Conservation (phyloP, 2,888 invertebrate species). For the Drosophila melanocephala region DNA sequence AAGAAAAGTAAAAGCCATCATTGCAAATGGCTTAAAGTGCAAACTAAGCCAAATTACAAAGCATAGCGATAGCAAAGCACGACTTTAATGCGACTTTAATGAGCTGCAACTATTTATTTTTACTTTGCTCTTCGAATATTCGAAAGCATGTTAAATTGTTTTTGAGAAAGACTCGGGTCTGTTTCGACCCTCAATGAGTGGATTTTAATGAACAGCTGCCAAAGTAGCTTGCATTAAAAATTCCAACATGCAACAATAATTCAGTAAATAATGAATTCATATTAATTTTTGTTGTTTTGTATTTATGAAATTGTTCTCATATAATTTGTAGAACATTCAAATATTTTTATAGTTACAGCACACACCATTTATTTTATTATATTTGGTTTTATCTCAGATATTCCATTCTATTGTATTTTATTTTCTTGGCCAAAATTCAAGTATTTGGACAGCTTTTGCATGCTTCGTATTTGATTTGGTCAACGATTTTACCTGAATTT, state of each 20-base stretch:
- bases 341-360: background rate
- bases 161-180: background rate
- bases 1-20: constrained; percentile 48
- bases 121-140: constrained; percentile 18
- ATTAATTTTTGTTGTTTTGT: background rate
- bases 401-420: background rate
- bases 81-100: constrained; percentile 65
- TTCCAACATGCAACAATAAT: constrained; percentile 25
- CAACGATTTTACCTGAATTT: constrained; percentile 14
- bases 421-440: background rate
- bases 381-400: background rate
- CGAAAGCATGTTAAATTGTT: constrained; percentile 50
- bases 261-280: background rate
- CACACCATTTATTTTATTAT: background rate
- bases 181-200: constrained; percentile 8
- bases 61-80: constrained; percentile 8
- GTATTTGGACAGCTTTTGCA: constrained; percentile 29
- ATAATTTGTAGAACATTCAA: background rate
- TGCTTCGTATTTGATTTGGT: constrained; percentile 13
- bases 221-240: constrained; percentile 12
- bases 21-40: constrained; percentile 29
- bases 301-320: background rate
- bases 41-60: constrained; percentile 24
- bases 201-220: constrained; percentile 40
- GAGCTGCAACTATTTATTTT: constrained; percentile 40